phyloP scores from a whole-genome alignment of 2,113 vertebrate species.

The Sinosuthora webbiana region DNA sequence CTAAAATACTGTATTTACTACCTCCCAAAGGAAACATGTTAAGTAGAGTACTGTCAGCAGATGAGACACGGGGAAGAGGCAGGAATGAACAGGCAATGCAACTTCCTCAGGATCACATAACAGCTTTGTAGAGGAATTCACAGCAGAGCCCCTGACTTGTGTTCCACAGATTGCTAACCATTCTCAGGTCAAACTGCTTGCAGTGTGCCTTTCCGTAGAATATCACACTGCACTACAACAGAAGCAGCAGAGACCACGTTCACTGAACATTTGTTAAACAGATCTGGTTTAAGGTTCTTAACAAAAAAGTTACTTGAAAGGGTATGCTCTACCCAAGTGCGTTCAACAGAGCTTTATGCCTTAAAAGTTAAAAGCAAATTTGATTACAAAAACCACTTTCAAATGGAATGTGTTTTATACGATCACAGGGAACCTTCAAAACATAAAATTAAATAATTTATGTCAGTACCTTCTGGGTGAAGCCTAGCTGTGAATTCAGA shows the following conservation, averaged over 20 bases:
- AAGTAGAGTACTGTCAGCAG: constrained; percentile 35
- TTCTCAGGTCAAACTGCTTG: not conserved
- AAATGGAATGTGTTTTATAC: not conserved
- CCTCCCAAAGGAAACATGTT: not conserved
- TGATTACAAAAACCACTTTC: not conserved
- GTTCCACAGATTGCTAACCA: constrained; percentile 23
- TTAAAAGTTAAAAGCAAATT: not conserved
- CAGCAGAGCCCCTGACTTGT: constrained; percentile 34
- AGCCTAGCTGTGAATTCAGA: not conserved
- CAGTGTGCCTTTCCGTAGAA: not conserved
- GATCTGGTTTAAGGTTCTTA: not conserved
- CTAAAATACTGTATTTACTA: not conserved
- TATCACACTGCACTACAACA: not conserved
- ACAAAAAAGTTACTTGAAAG: not conserved
- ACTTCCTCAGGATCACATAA: constrained; percentile 61
- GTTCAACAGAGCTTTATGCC: not conserved
- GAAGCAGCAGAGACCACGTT: not conserved
- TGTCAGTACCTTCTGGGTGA: not conserved
- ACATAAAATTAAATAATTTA: not conserved
- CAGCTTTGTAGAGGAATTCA: constrained; percentile 40
- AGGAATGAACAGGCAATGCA: not conserved
- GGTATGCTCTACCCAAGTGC: not conserved
- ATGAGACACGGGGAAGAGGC: not conserved
- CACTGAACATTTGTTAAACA: not conserved
- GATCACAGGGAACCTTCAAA: not conserved